Evolutionary conservation across 2,888 invertebrate species (phyloP), one percentile per base, ranked within the genome.

Genomic region (Eugnorisma glareosa): DNA sequence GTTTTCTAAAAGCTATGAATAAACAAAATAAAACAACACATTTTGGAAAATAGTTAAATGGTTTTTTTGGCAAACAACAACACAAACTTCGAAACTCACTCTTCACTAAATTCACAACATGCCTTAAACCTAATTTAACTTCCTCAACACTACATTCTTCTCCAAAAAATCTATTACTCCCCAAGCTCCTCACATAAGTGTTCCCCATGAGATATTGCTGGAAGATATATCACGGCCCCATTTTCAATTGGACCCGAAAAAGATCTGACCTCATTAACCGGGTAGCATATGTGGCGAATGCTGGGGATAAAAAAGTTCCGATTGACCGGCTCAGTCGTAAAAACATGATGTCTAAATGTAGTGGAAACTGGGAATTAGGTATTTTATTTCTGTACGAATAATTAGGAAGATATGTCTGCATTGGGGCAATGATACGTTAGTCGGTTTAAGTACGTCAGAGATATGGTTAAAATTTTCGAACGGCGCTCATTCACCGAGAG

Each of bases 231-330:
- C 81, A 84, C 75, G 63, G 64, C 43, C 69, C 88, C 71, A 80
- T 83, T 88, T 87, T 87, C 87, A 86, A 88, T 86, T 84, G 84
- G 70, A 77, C 84, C 87, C 86, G 72, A 84, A 75, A 79, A 82
- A 82, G 73, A 77, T 76, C 73, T 71, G 81, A 89, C 84, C 89
- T 89, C 88, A 88, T 88, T 88, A 89, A 77, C 77, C 31, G 66
- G 67, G 86, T 81, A 84, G 68, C 88, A 83, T 79, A 81, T 89
- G 82, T 86, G 81, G 45, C 61, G 37, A 83, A 88, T 73, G 82
- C 45, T 18, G 37, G 68, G 69, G 57, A 75, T 83, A 87, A 86
- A 87, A 86, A 88, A 85, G 72, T 80, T 83, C 64, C 79, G 73
- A 88, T 87, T 87, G 87, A 86, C 78, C 77, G 75, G 67, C 64